A percentile compares a stretch with the other conserved stretches of the same genome.
These are phyloP conservation scores for Diplazon laetatorius DNA, from an alignment of 2,888 invertebrate species.

Conservation along the genomic window DNA sequence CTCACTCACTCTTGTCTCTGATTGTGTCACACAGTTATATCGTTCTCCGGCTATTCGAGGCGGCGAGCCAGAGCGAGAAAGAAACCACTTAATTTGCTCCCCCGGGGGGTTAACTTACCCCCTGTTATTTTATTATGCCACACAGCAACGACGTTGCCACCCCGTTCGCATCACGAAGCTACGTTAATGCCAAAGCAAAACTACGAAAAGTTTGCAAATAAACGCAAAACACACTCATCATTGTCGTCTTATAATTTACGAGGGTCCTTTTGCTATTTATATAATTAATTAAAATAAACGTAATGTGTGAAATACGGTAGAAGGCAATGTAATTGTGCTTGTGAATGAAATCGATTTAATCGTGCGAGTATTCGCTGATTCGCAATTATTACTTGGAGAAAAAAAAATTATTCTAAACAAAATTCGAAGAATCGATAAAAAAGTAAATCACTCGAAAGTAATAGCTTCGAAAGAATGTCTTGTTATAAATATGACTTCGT, in stretches of 20 bases:
- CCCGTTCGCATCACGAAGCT: not conserved
- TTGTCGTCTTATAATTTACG: slow-evolving; percentile 11
- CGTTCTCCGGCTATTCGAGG: slow-evolving; percentile 18
- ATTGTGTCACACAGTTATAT: slow-evolving; percentile 44
- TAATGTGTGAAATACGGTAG: not conserved
- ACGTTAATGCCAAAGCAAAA: not conserved
- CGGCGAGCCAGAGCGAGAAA: not conserved
- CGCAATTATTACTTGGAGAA: too few relatives aligned
- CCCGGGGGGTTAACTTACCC: slow-evolving; percentile 23
- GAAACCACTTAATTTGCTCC: slow-evolving; percentile 13
- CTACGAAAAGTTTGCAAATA: slow-evolving; percentile 35
- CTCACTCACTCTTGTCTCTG: slow-evolving; percentile 34
- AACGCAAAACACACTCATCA: slow-evolving; percentile 24
- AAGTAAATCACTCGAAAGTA: not conserved
- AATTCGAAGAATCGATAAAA: not conserved
- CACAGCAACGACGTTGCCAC: slow-evolving; percentile 10
- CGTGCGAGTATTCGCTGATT: not conserved
- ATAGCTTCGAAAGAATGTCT: not conserved
- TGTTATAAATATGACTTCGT: not conserved
- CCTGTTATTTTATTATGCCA: slow-evolving; percentile 42
- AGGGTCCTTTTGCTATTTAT: not conserved
- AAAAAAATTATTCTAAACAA: not conserved
- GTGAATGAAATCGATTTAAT: not conserved
- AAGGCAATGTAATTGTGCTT: not conserved
- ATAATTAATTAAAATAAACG: slow-evolving; percentile 20